A percentile compares a stretch with the other conserved stretches of the same genome.
Conservation (phyloP, 2,888 invertebrate species). For the Eristalis intricaria region DNA sequence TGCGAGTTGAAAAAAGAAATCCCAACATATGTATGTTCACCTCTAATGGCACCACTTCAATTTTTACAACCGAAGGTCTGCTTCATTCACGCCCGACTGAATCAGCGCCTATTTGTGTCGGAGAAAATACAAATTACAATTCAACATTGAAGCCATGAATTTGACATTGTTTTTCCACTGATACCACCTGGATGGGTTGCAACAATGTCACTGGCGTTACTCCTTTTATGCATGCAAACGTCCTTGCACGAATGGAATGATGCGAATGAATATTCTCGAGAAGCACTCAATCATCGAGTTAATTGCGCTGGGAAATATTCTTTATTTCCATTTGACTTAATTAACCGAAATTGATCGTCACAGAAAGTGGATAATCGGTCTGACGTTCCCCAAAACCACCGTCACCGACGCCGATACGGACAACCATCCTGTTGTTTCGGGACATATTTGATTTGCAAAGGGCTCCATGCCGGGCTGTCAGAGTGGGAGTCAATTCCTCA, state of each 20-base stretch:
- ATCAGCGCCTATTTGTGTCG: background rate
- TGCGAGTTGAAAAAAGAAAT: background rate
- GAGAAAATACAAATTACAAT: background rate
- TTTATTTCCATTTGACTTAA: slow-evolving; percentile 15
- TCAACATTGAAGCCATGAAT: background rate
- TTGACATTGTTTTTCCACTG: background rate
- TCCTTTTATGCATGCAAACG: background rate
- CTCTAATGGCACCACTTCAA: background rate
- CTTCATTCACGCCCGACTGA: background rate
- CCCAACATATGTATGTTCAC: background rate
- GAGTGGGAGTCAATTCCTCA: background rate
- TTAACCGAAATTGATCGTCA: slow-evolving; percentile 7
- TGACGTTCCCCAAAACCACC: background rate
- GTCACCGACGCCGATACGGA: background rate
- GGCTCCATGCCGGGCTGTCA: background rate
- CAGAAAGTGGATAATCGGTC: background rate
- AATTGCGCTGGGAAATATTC: background rate
- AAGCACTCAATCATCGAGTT: background rate
- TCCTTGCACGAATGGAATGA: background rate
- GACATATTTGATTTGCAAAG: background rate
- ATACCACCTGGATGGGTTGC: background rate
- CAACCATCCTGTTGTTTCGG: background rate
- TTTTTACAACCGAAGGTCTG: background rate
- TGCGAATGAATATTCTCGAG: background rate
- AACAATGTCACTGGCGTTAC: background rate